These are phyloP conservation scores for Diarsia rubi DNA, from an alignment of 2,888 invertebrate species.

Conservation along the genomic window DNA sequence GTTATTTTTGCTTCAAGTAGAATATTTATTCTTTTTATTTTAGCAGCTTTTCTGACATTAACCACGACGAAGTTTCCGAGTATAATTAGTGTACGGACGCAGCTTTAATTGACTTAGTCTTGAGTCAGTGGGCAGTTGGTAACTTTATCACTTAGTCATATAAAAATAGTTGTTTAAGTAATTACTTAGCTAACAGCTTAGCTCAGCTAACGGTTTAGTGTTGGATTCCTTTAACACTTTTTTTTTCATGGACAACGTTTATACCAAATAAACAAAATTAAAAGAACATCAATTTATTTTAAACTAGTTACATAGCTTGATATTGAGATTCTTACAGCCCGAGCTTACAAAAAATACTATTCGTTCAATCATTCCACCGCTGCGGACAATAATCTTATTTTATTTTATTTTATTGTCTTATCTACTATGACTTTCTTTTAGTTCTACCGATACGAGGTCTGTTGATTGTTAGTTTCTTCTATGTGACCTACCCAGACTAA, in stretches of 20 bases:
- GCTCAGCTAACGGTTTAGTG: background rate
- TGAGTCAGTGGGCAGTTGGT: background rate
- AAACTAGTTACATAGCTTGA: background rate
- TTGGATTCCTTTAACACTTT: background rate
- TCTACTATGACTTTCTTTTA: no score
- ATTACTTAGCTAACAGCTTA: background rate
- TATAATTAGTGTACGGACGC: background rate
- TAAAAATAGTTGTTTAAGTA: conserved; percentile 1
- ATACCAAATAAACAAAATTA: background rate
- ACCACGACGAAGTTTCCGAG: background rate
- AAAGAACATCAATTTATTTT: background rate
- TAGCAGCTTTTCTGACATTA: background rate
- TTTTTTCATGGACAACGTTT: background rate
- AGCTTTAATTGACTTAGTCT: conserved; percentile 41
- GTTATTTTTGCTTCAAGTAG: background rate
- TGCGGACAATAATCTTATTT: no score
- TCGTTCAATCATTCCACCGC: background rate
- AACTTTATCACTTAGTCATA: background rate
- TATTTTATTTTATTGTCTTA: no score
- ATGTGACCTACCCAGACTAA: background rate
- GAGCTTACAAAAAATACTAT: background rate
- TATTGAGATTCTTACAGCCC: background rate
- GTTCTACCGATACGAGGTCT: background rate
- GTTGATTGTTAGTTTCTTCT: background rate
- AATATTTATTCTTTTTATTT: background rate